Evolutionary conservation across 2,113 vertebrate genomes (phyloP), one percentile per base, ranked within the genome.

Genomic region (Cynoglossus semilaevis): DNA sequence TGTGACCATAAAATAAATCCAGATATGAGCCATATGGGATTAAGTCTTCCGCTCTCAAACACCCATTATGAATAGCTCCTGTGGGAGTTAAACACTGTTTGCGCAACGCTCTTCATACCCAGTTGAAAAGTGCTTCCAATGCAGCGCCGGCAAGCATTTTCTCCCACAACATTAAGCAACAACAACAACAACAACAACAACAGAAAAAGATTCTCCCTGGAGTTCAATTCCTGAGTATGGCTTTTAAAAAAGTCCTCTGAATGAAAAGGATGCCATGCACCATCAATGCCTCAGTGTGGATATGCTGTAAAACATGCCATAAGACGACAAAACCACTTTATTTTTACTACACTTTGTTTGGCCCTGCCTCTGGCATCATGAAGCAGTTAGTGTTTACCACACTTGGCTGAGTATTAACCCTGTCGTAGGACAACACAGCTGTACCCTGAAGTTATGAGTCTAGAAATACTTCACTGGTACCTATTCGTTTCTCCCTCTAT

Each of bases 371-470:
- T 68, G 79, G 83, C 81, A 81, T 80, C 78, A 77, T 73, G 74
- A 75, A 80, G 79, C 75, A 82, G 87, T 84, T 77, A 80, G 81
- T 81, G 81, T 85, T 85, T 76, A 72, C 72, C 78, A 74, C 83
- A 87, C 81, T 80, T 75, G 74, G 79, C 77, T 83, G 85, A 74
- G 80, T 82, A 85, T 84, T 82, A 85, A 85, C 74, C 63, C 80
- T 76, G 78, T 79, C 42, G 18, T 70, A 67, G 75, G 63, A 81
- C 72, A 85, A 85, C 83, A 77, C 71, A 69, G 77, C 69, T 52
- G 58, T 68, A 73, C 73, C 80, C 81, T 63, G 51, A 64, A 85
- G 84, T 76, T 77, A 80, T 34, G 78, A 59, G 65, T 77, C 55
- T 58, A 55, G 62, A 70, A 81, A 77, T 57, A 46, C 49, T 22